phyloP scores from a whole-genome alignment of 2,888 invertebrate genomes.

The Pristionchus japonicus region DNA sequence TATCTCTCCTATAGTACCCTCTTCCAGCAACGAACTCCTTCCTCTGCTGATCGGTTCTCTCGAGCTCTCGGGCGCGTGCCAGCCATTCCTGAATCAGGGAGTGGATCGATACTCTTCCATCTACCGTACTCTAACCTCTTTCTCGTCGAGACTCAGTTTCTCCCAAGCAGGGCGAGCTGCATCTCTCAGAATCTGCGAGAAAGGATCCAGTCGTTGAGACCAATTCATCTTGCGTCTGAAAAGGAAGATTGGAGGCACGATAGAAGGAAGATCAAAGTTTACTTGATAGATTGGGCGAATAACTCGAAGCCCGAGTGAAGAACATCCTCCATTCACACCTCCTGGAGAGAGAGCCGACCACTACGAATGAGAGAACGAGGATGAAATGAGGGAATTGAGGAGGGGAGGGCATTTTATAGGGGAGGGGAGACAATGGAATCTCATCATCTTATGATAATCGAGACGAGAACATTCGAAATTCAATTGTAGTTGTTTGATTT shows the following conservation, averaged over 20 bases:
- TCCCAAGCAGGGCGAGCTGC: conserved; percentile 44
- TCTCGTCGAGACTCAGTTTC: conserved; percentile 22
- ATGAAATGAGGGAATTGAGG: background rate
- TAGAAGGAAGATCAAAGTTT: background rate
- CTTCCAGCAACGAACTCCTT: background rate
- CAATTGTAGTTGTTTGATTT: background rate
- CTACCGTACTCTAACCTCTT: conserved; percentile 38
- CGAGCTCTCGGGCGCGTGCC: conserved; percentile 28
- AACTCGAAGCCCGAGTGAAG: conserved; percentile 29
- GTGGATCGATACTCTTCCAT: background rate
- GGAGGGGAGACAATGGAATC: background rate
- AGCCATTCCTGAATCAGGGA: conserved; percentile 36
- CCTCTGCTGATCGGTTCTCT: conserved; percentile 12
- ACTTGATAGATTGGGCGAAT: conserved; percentile 46
- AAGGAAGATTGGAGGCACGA: background rate
- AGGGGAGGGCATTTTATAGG: background rate
- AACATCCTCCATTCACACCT: background rate
- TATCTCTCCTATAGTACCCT: background rate
- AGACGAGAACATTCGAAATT: background rate
- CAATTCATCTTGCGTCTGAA: conserved; percentile 40
- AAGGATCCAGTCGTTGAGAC: conserved; percentile 38
- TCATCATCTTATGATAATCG: background rate
- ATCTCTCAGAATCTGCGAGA: conserved; percentile 39
- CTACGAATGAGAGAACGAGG: background rate
- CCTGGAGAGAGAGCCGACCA: background rate